Percentiles rank a stretch among this genome's conserved stretches.
phyloP scores from a whole-genome alignment of 2,888 invertebrate species.

The Thera britannica region DNA sequence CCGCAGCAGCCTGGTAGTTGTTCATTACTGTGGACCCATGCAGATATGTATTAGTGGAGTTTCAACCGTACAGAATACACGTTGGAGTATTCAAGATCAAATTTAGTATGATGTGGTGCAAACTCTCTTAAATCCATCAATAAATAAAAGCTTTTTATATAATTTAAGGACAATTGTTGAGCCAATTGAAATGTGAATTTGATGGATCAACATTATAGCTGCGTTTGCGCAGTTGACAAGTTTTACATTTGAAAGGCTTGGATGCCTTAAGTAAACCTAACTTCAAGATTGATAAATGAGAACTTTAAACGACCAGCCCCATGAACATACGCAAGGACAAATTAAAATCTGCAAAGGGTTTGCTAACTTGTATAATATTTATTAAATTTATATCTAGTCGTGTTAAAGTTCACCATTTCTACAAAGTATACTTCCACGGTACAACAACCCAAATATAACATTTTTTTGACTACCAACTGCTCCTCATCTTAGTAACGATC shows the following conservation, averaged over 20 bases:
- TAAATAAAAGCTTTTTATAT: too few species aligned
- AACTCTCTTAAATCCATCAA: neutral
- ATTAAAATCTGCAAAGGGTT: neutral
- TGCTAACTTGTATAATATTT: neutral
- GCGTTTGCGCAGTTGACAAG: neutral
- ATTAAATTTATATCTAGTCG: neutral
- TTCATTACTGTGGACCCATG: constrained; percentile 92
- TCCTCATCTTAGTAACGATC: constrained; percentile 32
- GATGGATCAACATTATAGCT: neutral
- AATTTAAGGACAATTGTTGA: too few species aligned
- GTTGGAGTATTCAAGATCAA: neutral
- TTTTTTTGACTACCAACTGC: constrained; percentile 23
- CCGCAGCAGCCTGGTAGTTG: constrained; percentile 95
- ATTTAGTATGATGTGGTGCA: neutral
- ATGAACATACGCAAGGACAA: neutral
- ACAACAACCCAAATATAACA: constrained; percentile 1
- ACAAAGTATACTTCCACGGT: constrained; percentile 1
- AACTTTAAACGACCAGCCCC: constrained; percentile 2
- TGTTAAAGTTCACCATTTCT: neutral
- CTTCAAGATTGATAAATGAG: neutral
- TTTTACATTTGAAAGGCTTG: neutral
- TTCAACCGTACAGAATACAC: neutral
- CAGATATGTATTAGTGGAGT: neutral
- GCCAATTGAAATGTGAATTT: neutral
- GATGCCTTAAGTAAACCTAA: neutral